A percentile compares a stretch with the other conserved stretches of the same genome.
Conservation (phyloP, 2,888 invertebrate species). For the Allophyes oxyacanthae region DNA sequence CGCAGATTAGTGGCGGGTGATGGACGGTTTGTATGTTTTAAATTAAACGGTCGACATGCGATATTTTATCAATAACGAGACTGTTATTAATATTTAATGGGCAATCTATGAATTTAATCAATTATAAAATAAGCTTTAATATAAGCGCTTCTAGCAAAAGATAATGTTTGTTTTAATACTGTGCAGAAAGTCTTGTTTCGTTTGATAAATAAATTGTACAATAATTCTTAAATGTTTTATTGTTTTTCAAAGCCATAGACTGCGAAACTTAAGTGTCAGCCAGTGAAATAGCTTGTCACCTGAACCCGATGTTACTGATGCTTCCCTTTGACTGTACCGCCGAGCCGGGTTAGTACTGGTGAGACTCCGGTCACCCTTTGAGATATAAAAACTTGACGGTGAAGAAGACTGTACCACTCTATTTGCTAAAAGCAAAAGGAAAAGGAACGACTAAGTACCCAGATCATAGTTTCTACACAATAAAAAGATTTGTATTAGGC, state of each 20-base stretch:
- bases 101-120: conserved; percentile 27
- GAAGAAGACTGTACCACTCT: background rate
- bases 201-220: too few relatives aligned
- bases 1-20: conserved; percentile 47
- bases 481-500: too few relatives aligned
- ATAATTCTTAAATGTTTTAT: too few relatives aligned
- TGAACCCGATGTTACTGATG: conserved; percentile 28
- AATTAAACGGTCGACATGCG: conserved; percentile 43
- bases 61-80: conserved; percentile 52
- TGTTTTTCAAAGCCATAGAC: too few relatives aligned
- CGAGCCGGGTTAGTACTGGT: conserved; percentile 8
- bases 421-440: too few relatives aligned
- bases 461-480: too few relatives aligned
- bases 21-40: conserved; percentile 53
- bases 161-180: too few relatives aligned
- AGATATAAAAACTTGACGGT: conserved; percentile 12
- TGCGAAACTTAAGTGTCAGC: background rate
- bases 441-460: too few relatives aligned
- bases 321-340: conserved; percentile 24
- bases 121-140: conserved; percentile 12
- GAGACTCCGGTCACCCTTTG: conserved; percentile 9
- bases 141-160: too few relatives aligned
- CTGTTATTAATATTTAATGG: conserved; percentile 45
- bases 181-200: too few relatives aligned
- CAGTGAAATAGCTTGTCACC: conserved; percentile 27